Conservation (phyloP, 2,888 invertebrate species). For the Sericinus montela region DNA sequence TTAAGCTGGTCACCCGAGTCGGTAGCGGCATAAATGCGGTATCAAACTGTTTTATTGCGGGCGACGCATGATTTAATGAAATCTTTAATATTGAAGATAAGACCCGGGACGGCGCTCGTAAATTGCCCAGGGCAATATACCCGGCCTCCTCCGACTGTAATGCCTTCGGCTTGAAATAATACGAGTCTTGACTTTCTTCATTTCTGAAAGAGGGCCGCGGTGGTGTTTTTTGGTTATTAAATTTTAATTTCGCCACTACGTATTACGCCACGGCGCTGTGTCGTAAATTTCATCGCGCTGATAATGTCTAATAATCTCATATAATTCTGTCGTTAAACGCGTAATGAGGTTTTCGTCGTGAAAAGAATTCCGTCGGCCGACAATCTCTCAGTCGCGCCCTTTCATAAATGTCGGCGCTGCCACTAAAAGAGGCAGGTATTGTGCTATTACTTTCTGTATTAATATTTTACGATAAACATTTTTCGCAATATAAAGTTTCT, state of each 20-base stretch:
- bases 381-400: not conserved
- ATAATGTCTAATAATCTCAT: slow-evolving; percentile 19
- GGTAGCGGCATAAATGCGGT: slow-evolving; percentile 58
- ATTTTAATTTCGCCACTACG: slow-evolving; percentile 27
- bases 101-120: slow-evolving; percentile 47
- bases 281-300: not conserved
- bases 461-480: slow-evolving; percentile 14
- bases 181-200: slow-evolving; percentile 38
- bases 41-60: slow-evolving; percentile 77
- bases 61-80: slow-evolving; percentile 74
- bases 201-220: slow-evolving; percentile 23
- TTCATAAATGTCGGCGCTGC: not conserved
- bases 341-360: slow-evolving; percentile 8
- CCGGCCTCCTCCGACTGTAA: slow-evolving; percentile 30
- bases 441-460: slow-evolving; percentile 6
- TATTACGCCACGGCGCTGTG: not conserved
- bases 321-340: slow-evolving; percentile 15
- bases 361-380: not conserved
- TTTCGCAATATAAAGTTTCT: not conserved
- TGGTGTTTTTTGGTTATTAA: slow-evolving; percentile 29
- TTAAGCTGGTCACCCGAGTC: slow-evolving; percentile 69
- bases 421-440: slow-evolving; percentile 2
- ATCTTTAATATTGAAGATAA: slow-evolving; percentile 76
- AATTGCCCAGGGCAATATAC: slow-evolving; percentile 59
- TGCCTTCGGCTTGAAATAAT: slow-evolving; percentile 40